phyloP scores from a whole-genome alignment of 2,888 invertebrate species.

The Limenitis camilla region DNA sequence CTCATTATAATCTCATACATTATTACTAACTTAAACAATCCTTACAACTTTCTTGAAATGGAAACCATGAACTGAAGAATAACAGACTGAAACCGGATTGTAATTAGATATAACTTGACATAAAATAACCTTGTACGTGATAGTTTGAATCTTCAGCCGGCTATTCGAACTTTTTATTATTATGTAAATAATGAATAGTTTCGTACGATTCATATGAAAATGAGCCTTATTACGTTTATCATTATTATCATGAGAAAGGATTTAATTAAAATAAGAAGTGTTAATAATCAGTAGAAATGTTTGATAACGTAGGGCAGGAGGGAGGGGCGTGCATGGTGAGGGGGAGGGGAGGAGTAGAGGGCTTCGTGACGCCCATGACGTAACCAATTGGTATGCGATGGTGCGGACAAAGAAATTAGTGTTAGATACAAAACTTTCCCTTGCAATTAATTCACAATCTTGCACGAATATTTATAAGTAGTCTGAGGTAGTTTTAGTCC shows the following conservation, averaged over 20 bases:
- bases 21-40: too few relatives aligned
- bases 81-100: not conserved
- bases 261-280: constrained; percentile 7
- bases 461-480: constrained; percentile 1
- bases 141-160: constrained; percentile 4
- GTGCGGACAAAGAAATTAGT: constrained; percentile 45
- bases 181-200: constrained; percentile 9
- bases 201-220: constrained; percentile 4
- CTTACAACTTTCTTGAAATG: too few relatives aligned
- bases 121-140: constrained; percentile 7
- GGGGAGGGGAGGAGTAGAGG: constrained; percentile 30
- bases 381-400: constrained; percentile 61
- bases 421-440: constrained; percentile 26
- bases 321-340: constrained; percentile 19
- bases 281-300: constrained; percentile 46
- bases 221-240: not conserved
- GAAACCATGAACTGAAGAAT: constrained; percentile 21
- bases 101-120: constrained; percentile 3
- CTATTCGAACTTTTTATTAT: constrained; percentile 8
- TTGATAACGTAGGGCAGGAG: constrained; percentile 39
- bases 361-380: constrained; percentile 51
- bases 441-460: constrained; percentile 14
- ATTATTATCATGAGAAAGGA: not conserved
- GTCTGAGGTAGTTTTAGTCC: not conserved
- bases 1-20: constrained; percentile 60